These are phyloP conservation scores for Idaea aversata DNA, from an alignment of 2,888 invertebrate genomes.

Conservation along the genomic window DNA sequence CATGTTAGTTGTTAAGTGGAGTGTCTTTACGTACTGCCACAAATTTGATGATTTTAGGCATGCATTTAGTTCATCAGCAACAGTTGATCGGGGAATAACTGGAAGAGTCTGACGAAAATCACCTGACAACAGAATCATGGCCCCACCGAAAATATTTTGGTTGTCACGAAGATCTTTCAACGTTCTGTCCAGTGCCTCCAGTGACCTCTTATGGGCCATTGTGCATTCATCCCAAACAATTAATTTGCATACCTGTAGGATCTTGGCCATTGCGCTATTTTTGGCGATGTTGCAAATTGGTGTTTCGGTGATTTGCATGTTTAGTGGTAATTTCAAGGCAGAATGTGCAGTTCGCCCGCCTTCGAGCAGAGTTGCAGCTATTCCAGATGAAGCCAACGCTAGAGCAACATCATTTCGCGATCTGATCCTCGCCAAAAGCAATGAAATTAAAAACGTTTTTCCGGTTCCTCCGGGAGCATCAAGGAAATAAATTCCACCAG, in stretches of 20 bases:
- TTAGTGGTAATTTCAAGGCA: constrained; percentile 37
- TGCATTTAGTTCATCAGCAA: constrained; percentile 35
- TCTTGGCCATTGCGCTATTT: constrained; percentile 28
- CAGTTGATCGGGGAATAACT: constrained; percentile 35
- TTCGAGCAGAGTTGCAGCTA: constrained; percentile 31
- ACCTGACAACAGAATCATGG: constrained; percentile 33
- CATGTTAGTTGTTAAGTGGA: no score
- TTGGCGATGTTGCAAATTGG: constrained; percentile 32
- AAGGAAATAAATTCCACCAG: constrained; percentile 31
- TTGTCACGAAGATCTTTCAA: constrained; percentile 32
- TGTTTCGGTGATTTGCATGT: constrained; percentile 32
- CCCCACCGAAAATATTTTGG: constrained; percentile 30
- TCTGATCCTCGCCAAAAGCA: constrained; percentile 31
- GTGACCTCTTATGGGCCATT: constrained; percentile 32
- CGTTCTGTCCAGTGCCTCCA: constrained; percentile 31
- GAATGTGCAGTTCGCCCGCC: constrained; percentile 38
- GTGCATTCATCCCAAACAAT: constrained; percentile 37
- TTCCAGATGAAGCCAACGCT: constrained; percentile 37
- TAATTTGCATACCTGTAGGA: constrained; percentile 25
- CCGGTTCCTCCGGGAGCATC: constrained; percentile 30
- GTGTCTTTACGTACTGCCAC: no score
- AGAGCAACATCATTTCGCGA: constrained; percentile 29
- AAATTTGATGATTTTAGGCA: no score
- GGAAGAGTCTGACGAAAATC: constrained; percentile 39
- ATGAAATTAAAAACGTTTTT: constrained; percentile 32